Conservation (phyloP, 2,113 vertebrate species). For the Reinhardtius hippoglossoides region DNA sequence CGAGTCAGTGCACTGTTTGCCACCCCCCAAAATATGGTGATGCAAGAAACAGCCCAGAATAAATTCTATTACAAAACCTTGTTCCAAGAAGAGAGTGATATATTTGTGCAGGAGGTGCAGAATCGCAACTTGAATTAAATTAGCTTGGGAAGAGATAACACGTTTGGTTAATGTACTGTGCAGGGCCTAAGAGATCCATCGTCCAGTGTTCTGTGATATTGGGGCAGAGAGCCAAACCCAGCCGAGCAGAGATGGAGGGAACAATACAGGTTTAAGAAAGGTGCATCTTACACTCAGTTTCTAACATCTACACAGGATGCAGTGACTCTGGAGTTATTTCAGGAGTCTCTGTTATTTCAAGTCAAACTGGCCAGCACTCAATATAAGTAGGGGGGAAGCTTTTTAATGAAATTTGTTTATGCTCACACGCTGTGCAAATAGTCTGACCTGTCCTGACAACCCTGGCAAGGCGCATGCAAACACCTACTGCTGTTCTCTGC, state of each 20-base stretch:
- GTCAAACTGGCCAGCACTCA: not conserved
- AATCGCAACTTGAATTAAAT: constrained; percentile 60
- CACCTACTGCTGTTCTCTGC: too few species aligned
- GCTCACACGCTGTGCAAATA: constrained; percentile 2
- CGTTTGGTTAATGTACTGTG: constrained; percentile 61
- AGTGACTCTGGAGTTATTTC: too few species aligned
- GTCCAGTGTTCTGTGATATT: constrained; percentile 31
- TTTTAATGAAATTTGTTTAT: constrained; percentile 11
- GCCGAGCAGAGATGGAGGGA: constrained; percentile 37
- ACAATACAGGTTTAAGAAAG: constrained; percentile 10
- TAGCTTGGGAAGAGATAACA: constrained; percentile 58
- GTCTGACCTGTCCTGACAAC: not conserved
- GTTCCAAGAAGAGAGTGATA: constrained; percentile 37
- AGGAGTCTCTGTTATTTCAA: constrained; percentile 1
- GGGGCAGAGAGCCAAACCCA: constrained; percentile 30
- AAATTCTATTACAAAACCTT: constrained; percentile 23
- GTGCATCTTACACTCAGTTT: not conserved
- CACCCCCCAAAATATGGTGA: not conserved
- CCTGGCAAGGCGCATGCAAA: too few species aligned
- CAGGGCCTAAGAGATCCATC: constrained; percentile 47
- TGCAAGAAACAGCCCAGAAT: constrained; percentile 6
- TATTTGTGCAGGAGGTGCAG: constrained; percentile 42
- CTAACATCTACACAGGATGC: not conserved
- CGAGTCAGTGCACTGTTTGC: not conserved
- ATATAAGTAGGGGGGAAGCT: not conserved